A percentile compares a stretch with the other conserved stretches of the same genome.
phyloP scores from a whole-genome alignment of 2,113 vertebrate genomes.

The Catharus minimus region DNA sequence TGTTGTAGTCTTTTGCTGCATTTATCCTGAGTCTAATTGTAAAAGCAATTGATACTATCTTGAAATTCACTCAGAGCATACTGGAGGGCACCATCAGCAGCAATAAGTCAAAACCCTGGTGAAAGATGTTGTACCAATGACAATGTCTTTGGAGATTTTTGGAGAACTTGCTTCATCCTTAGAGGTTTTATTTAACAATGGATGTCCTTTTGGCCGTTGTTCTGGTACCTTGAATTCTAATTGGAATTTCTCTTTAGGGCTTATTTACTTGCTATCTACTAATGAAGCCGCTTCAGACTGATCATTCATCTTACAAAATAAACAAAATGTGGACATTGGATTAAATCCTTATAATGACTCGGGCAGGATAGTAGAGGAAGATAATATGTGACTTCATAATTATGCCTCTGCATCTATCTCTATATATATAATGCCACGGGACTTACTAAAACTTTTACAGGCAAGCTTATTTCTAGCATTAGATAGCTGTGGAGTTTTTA shows the following conservation, averaged over 20 bases:
- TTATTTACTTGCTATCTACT: not conserved
- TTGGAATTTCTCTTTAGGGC: not conserved
- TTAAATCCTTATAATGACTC: not conserved
- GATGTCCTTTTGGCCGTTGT: not conserved
- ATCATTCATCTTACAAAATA: not conserved
- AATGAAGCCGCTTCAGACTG: not conserved
- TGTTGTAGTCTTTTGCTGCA: not conserved
- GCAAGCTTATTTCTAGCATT: not conserved
- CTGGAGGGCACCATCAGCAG: not conserved
- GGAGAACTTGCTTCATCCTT: not conserved
- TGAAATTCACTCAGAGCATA: not conserved
- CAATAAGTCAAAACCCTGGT: not conserved
- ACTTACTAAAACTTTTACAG: not conserved
- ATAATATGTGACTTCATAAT: not conserved
- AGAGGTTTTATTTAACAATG: not conserved
- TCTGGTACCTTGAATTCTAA: not conserved
- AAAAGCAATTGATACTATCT: not conserved
- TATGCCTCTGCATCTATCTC: not conserved
- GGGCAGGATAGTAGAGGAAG: not conserved
- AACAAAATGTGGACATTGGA: not conserved
- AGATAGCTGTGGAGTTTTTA: not conserved
- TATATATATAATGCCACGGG: not conserved
- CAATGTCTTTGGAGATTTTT: not conserved
- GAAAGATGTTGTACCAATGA: not conserved
- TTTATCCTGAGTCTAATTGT: not conserved